Percentiles rank a stretch among this genome's conserved stretches.
phyloP scores from a whole-genome alignment of 2,888 invertebrate genomes.

The Limnephilus rhombicus region DNA sequence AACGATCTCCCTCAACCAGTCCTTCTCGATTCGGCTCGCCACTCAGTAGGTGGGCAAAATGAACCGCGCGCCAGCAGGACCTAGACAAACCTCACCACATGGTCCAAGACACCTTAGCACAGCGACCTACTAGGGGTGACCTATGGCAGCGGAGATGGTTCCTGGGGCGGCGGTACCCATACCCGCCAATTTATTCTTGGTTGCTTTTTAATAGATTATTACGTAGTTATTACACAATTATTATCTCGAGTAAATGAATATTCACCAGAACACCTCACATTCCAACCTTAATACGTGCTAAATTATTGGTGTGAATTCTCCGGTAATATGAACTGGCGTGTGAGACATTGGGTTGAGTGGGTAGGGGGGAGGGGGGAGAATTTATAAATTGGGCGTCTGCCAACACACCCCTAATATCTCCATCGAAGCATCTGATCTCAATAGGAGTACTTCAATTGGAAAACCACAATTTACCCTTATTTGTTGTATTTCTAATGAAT shows the following conservation, averaged over 20 bases:
- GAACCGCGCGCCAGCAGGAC: too few relatives aligned
- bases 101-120: too few relatives aligned
- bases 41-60: too few relatives aligned
- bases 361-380: background rate
- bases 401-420: background rate
- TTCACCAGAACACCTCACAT: background rate
- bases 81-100: too few relatives aligned
- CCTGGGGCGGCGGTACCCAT: too few relatives aligned
- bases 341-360: background rate
- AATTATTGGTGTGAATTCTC: background rate
- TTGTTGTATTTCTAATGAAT: background rate
- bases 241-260: background rate
- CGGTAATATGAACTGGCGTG: background rate
- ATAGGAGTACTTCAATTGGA: background rate
- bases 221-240: background rate
- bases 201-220: too few relatives aligned
- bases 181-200: too few relatives aligned
- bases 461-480: background rate
- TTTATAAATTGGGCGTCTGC: background rate
- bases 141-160: too few relatives aligned
- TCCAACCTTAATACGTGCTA: background rate
- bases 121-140: too few relatives aligned
- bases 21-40: too few relatives aligned
- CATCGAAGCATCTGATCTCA: background rate
- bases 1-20: too few relatives aligned